Evolutionary conservation across 2,113 vertebrate species (phyloP), one percentile per base, ranked within the genome.

Genomic region (Baryphthengus martii): DNA sequence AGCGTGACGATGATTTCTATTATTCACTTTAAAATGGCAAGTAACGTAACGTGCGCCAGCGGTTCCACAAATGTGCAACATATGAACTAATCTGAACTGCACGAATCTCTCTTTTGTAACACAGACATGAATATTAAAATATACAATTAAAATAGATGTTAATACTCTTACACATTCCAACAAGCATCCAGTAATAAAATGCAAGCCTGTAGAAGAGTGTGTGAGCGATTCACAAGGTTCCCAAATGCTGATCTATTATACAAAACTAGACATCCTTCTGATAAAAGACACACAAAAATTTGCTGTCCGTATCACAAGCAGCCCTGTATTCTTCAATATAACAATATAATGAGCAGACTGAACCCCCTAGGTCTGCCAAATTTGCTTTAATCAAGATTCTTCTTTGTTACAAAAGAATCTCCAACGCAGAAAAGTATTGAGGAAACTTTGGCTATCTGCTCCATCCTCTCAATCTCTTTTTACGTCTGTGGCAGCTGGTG

Each of bases 31-130:
- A 82, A 92, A 88, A 78, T 33, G 37, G 37, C 14, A 67, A 65
- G 85, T 44, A 86, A 71, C 12, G 50, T 61, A 55, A 76, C 45
- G 95, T 26, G 17, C 4, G 26, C n/a, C 77, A 72, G 85, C 13
- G 58, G 33, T 78, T 91, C 70, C 63, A 80, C 49, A 90, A 71
- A 75, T 31, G 67, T 63, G 25, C n/a, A 89, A 35, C 1, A 0
- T 29, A 58, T 26, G 29, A 91, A 40, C 70, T 89, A 26, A 42
- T 58, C 63, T 76, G 83, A 95, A 89, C 49, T 73, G 71, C 39
- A 26, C 29, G 86, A 95, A 73, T 53, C 52, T 17, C 19, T 37
- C 1, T 7, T 77, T 50, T 50, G 35, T 5, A 65, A 88, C 52
- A 75, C 2, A 52, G 24, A 58, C 45, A 82, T 55, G 82, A 76